Evolutionary conservation across 2,888 invertebrate genomes (phyloP).

Genomic region (Aproaerema taeniolella): DNA sequence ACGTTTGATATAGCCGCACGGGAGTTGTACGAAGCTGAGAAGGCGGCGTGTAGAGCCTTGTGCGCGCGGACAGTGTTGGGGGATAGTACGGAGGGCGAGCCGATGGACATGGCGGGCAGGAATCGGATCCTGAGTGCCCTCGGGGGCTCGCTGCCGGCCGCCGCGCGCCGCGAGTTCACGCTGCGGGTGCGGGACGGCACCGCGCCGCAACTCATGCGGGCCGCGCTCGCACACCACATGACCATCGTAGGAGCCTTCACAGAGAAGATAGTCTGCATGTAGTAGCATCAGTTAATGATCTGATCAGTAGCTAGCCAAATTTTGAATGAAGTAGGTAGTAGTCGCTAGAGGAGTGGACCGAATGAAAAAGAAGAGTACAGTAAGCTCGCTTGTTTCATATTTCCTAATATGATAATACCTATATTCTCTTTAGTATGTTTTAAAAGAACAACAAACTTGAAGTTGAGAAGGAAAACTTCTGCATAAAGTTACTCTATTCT

Average conservation of each 20-base stretch:
- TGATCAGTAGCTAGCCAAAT: conserved; percentile 2
- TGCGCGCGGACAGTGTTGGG: conserved; percentile 52
- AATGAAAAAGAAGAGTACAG: background rate
- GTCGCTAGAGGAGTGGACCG: conserved; percentile 3
- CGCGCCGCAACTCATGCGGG: conserved; percentile 60
- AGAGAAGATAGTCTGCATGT: conserved; percentile 63
- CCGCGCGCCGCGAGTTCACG: conserved; percentile 57
- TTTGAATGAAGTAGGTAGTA: conserved; percentile 3
- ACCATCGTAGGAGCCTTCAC: conserved; percentile 63
- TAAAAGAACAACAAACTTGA: too few species aligned
- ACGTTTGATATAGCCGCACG: conserved; percentile 58
- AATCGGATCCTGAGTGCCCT: conserved; percentile 43
- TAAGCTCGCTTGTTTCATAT: background rate
- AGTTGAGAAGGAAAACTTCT: too few species aligned
- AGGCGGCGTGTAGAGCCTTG: conserved; percentile 45
- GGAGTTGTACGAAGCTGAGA: conserved; percentile 58
- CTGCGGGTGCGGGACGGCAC: conserved; percentile 53
- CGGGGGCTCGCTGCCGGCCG: conserved; percentile 49
- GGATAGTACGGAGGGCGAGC: conserved; percentile 41
- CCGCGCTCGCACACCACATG: conserved; percentile 58
- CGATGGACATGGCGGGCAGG: conserved; percentile 52
- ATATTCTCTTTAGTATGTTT: background rate
- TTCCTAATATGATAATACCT: background rate
- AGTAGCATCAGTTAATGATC: conserved; percentile 26
- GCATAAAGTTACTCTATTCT: background rate